Evolutionary conservation across 1,140 invertebrate genomes (phyloP).

Genomic region (Antheraea pernyi): DNA sequence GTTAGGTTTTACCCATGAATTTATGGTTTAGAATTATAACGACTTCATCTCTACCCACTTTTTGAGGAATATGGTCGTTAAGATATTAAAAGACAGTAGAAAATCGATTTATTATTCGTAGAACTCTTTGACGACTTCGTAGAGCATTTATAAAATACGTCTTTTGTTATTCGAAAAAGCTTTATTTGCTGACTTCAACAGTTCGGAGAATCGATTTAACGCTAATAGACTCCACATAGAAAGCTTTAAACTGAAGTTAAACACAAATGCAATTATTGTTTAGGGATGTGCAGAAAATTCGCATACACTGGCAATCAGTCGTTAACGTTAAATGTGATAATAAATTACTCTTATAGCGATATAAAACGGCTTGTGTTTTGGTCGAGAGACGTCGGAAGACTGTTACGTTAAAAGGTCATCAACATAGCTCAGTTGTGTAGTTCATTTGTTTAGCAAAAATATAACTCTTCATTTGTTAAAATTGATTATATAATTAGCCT

Average conservation of each 20-base stretch:
- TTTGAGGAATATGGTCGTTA: too few species aligned
- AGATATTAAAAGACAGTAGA: too few species aligned
- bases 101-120: too few species aligned
- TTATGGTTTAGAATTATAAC: too few species aligned
- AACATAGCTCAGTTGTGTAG: conserved; percentile 18
- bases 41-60: too few species aligned
- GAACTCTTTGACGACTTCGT: neutral
- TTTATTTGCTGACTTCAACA: neutral
- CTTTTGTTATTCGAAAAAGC: neutral
- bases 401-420: conserved; percentile 47
- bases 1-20: too few species aligned
- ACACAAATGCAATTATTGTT: conserved; percentile 24
- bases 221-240: neutral
- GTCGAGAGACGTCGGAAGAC: conserved; percentile 21
- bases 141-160: neutral
- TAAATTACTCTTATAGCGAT: conserved; percentile 33
- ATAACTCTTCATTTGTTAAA: too few species aligned
- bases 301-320: conserved; percentile 7
- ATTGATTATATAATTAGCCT: too few species aligned
- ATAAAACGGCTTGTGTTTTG: conserved; percentile 18
- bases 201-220: neutral
- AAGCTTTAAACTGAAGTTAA: conserved; percentile 1
- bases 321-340: conserved; percentile 27
- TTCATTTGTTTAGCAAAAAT: neutral
- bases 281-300: conserved; percentile 9